phyloP scores from a whole-genome alignment of 2,113 vertebrate species.

The Zosterops borbonicus region DNA sequence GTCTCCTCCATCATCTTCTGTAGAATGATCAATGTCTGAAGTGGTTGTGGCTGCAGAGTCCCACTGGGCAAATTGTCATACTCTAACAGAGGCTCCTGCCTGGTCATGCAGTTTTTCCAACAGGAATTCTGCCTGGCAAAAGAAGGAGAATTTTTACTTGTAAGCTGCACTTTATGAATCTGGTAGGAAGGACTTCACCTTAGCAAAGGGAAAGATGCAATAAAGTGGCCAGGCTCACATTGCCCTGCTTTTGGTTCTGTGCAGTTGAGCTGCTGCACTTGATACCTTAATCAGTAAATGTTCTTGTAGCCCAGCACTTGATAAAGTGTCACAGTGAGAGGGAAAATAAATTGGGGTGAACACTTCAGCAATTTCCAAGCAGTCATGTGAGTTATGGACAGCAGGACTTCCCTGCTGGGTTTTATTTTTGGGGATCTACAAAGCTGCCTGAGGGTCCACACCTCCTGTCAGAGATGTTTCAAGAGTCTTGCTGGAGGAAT shows the following conservation, averaged over 20 bases:
- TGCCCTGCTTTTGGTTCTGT: neutral
- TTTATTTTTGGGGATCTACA: neutral
- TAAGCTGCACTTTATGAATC: neutral
- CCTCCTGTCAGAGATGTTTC: neutral
- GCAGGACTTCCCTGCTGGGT: neutral
- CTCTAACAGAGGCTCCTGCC: neutral
- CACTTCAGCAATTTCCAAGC: neutral
- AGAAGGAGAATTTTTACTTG: neutral
- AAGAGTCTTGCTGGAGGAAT: neutral
- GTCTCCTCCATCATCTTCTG: fast-evolving
- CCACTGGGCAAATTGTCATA: neutral
- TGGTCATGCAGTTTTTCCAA: neutral
- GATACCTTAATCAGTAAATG: neutral
- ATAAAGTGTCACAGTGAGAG: neutral
- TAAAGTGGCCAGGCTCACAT: fast-evolving
- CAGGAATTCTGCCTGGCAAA: neutral
- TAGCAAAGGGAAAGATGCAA: neutral
- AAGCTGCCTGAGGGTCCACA: neutral
- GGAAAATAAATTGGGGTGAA: neutral
- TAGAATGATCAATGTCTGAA: neutral
- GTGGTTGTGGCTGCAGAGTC: neutral
- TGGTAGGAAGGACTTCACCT: neutral
- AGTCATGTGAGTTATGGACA: neutral
- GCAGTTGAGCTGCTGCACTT: neutral
- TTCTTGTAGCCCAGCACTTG: neutral